Conservation (phyloP, 2,888 invertebrate genomes). For the Therioaphis trifolii region DNA sequence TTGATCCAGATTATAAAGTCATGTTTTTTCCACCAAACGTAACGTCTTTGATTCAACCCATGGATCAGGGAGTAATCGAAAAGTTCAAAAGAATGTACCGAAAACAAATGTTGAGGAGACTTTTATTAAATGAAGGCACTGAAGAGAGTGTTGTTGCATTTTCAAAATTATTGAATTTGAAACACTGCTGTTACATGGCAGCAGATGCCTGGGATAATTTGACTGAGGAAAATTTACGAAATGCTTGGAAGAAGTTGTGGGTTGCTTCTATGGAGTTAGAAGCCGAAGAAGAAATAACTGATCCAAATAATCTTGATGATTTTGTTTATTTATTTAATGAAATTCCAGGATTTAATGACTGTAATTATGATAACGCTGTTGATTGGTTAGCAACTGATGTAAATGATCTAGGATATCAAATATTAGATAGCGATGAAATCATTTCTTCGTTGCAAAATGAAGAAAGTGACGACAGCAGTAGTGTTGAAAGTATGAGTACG, state of each 20-base stretch:
- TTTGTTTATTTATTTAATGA: no score
- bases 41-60: slow-evolving; percentile 66
- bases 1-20: slow-evolving; percentile 64
- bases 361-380: slow-evolving; percentile 59
- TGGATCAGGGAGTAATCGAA: slow-evolving; percentile 66
- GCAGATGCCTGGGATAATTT: slow-evolving; percentile 58
- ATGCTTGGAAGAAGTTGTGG: slow-evolving; percentile 36
- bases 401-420: slow-evolving; percentile 63
- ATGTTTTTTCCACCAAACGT: slow-evolving; percentile 66
- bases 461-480: slow-evolving; percentile 60
- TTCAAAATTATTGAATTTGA: slow-evolving; percentile 64
- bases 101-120: no score
- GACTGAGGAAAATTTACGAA: no score
- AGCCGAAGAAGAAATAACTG: slow-evolving; percentile 31
- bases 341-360: slow-evolving; percentile 63
- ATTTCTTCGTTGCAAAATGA: slow-evolving; percentile 62
- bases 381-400: slow-evolving; percentile 62
- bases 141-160: no score
- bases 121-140: no score
- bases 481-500: slow-evolving; percentile 61
- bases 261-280: slow-evolving; percentile 21
- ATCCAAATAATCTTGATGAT: no score
- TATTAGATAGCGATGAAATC: slow-evolving; percentile 62
- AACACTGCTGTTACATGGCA: no score
- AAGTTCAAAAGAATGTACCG: slow-evolving; percentile 66